Evolutionary conservation across 2,888 invertebrate species (phyloP).

Genomic region (Rhaphigaster nebulosa): DNA sequence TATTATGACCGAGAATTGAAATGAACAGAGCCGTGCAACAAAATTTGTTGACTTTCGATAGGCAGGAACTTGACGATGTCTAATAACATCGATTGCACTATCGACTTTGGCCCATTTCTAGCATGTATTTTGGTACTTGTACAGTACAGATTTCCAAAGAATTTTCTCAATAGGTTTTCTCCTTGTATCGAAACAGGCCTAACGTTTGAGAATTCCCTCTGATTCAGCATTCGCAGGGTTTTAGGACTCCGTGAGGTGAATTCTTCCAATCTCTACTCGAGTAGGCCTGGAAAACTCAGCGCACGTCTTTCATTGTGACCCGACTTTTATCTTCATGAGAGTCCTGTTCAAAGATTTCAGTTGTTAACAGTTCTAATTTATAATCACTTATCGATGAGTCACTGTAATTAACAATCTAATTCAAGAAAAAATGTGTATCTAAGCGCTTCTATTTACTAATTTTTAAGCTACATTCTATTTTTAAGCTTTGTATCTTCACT

Average conservation of each 20-base stretch:
- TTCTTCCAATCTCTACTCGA: neutral
- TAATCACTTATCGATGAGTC: neutral
- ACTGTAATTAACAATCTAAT: neutral
- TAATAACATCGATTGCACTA: no score
- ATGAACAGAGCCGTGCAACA: no score
- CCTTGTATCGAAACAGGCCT: neutral
- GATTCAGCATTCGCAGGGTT: neutral
- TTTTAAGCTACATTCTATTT: conserved; percentile 12
- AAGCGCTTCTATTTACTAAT: conserved; percentile 3
- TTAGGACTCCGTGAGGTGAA: neutral
- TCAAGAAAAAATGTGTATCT: neutral
- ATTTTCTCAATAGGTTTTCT: neutral
- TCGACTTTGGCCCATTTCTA: no score
- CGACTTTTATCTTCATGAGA: neutral
- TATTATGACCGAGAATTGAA: no score
- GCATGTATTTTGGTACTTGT: no score
- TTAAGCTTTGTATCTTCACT: neutral
- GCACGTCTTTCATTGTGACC: neutral
- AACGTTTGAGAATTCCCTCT: neutral
- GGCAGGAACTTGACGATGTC: no score
- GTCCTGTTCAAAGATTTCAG: neutral
- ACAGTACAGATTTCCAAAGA: no score
- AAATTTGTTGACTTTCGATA: no score
- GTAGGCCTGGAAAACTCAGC: neutral
- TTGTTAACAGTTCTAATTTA: neutral